Base-by-base conservation (phyloP, 2,888 invertebrate species). In the Drosophila merina region DNA sequence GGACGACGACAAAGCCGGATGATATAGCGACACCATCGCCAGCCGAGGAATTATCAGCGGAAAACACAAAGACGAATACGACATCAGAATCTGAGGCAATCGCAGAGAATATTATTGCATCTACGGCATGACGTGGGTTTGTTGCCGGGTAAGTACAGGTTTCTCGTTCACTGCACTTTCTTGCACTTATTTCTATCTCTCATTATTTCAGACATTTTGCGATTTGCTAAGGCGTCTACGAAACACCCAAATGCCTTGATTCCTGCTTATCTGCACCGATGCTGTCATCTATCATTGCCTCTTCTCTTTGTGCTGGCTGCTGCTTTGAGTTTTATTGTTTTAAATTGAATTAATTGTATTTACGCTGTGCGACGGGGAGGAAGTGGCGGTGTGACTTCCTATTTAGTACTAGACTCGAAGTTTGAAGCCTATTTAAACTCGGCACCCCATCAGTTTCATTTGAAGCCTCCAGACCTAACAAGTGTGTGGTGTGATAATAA, bases 321-420 rank as follows among this genome's bases (percentile, higher is more conserved):
- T 56, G 49, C 59, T 62, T 55, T 67, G 67, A 68, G 50, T 74
- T 79, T 86, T 76, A 84, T 84, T 86, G 81, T 84, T 83, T 84
- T 84, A 77, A 84, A 84, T 84, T 84, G 79, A 86, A 81, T 86
- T 86, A 81, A 86, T 84, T 81, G 72, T 83, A 74, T 86, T 84
- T 84, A 58, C 80, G 75, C 74, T 74, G 77, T 74, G 73, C 80
- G 76, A 73, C 60, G 63, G 40, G 36, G 50, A 55, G 57, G 51
- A 59, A 68, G 45, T 44, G 45, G 33, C 33, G 44, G 36, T 26
- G 40, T 42, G 40, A 70, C 70, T 80, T 80, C 84, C 84, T 84
- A 70, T 79, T 83, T 83, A 83, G 72, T 59, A 62, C 67, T 55
- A 52, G 50, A 63, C 67, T 59, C 69, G 44, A 72, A 75, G 64